Base-by-base conservation (phyloP, 2,113 vertebrate genomes). In the Sialia sialis region DNA sequence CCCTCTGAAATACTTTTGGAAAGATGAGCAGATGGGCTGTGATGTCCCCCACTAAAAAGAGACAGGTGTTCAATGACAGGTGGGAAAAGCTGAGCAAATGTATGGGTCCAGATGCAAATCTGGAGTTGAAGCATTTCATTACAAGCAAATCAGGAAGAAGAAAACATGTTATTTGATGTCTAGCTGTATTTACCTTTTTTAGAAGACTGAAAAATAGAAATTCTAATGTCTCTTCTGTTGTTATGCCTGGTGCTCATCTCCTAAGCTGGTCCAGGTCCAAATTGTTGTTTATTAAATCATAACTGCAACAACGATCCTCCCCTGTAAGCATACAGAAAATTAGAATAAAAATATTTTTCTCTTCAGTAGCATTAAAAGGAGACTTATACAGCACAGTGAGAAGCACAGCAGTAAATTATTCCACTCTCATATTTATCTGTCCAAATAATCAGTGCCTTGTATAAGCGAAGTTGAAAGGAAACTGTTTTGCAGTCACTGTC, bases 271-370 rank as follows among this genome's bases (percentile, higher is more conserved):
- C 29, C 7, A 16, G 16, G 27, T 83, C 39, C 83, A 95, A 76
- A 23, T 36, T 68, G 34, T 56, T 68, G 21, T 94, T 95, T 77
- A 92, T 94, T 95, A 90, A 94, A 94, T 83, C 79, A 72, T 80
- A 89, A 87, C 39, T 3, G 6, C 29, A 82, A 92, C 69, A 83
- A 75, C 52, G 54, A 89, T 83, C 92, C 41, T 90, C 26, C 52
- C 32, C 59, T 87, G 48, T 80, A 87, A 94, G 32, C 56, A 55
- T 55, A 30, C 25, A 89, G 72, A 77, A 91, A 93, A 89, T 83
- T 54, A 92, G 89, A 96, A 90, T 55, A 89, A 80, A 76, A 94
- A 84, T 60, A 85, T 23, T 84, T 94, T 94, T 73, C 46, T 79
- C 75, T 93, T 75, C 59, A 68, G 63, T 58, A 73, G 36, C 56